Conservation (phyloP, 2,113 vertebrate species). For the Ginglymostoma cirratum region DNA sequence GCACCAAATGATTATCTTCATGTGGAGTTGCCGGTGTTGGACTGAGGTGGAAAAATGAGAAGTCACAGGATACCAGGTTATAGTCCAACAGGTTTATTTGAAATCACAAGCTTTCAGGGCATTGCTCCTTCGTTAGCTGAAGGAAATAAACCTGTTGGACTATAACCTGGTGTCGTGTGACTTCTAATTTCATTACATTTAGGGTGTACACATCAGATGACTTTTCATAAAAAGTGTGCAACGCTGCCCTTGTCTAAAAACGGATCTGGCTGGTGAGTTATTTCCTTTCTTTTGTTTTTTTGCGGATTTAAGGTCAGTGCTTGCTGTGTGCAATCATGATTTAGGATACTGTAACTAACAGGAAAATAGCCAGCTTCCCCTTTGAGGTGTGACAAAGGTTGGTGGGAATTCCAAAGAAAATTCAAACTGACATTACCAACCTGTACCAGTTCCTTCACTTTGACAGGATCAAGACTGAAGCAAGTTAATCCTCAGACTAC, state of each 20-base stretch:
- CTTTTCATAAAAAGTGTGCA: not conserved
- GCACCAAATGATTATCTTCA: not conserved
- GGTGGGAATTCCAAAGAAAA: not conserved
- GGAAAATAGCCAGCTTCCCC: not conserved
- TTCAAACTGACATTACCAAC: not conserved
- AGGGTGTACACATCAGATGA: not conserved
- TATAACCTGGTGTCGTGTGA: too few relatives aligned
- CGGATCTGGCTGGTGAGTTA: not conserved
- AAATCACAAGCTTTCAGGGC: too few relatives aligned
- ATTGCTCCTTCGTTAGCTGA: too few relatives aligned
- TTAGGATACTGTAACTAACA: not conserved
- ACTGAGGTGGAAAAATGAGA: too few relatives aligned
- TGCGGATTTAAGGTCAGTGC: not conserved
- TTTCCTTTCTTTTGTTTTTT: not conserved
- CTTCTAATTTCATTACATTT: too few relatives aligned
- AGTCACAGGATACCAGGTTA: too few relatives aligned
- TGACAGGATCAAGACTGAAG: not conserved
- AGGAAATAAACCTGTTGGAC: too few relatives aligned
- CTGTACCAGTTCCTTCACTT: not conserved
- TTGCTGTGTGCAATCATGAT: not conserved
- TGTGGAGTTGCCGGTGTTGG: too few relatives aligned
- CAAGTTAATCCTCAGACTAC: not conserved
- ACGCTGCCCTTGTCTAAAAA: not conserved
- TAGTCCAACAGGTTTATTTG: too few relatives aligned
- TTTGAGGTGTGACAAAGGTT: not conserved